These are phyloP conservation scores for Ophion obscuratus DNA, from an alignment of 2,888 invertebrate genomes.

Conservation along the genomic window DNA sequence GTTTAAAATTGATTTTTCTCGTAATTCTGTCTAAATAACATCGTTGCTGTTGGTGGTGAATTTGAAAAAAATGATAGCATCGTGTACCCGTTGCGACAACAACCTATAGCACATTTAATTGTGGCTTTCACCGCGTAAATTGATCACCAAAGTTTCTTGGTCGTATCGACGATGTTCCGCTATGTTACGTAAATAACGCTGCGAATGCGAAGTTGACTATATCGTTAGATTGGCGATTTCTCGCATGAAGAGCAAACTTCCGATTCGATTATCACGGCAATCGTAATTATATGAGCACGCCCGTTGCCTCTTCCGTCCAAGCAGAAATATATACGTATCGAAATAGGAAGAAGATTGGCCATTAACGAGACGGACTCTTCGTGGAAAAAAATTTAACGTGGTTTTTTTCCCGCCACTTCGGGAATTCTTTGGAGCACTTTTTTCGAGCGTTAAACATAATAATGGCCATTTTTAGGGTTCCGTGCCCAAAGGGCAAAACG, in stretches of 20 bases:
- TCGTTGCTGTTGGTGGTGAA: background rate
- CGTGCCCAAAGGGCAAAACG: too few relatives aligned
- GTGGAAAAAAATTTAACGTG: background rate
- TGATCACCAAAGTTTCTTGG: conserved; percentile 29
- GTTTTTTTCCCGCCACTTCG: background rate
- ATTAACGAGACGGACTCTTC: background rate
- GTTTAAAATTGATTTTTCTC: background rate
- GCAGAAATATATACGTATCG: background rate
- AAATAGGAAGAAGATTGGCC: conserved; percentile 1
- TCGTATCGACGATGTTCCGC: conserved; percentile 7
- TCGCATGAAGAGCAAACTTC: conserved; percentile 47
- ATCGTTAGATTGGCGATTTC: conserved; percentile 35
- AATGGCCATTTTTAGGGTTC: background rate
- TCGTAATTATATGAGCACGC: conserved; percentile 11
- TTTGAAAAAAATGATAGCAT: background rate
- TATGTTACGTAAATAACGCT: background rate
- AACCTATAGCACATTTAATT: background rate
- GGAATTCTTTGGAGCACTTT: background rate
- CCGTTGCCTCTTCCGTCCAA: background rate
- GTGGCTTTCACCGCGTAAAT: background rate
- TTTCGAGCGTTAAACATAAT: background rate
- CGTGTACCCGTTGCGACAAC: conserved; percentile 4
- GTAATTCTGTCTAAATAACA: background rate
- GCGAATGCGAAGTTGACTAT: background rate
- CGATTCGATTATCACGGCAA: conserved; percentile 43